phyloP scores from a whole-genome alignment of 2,888 invertebrate species.

The Nephrotoma guestfalica region DNA sequence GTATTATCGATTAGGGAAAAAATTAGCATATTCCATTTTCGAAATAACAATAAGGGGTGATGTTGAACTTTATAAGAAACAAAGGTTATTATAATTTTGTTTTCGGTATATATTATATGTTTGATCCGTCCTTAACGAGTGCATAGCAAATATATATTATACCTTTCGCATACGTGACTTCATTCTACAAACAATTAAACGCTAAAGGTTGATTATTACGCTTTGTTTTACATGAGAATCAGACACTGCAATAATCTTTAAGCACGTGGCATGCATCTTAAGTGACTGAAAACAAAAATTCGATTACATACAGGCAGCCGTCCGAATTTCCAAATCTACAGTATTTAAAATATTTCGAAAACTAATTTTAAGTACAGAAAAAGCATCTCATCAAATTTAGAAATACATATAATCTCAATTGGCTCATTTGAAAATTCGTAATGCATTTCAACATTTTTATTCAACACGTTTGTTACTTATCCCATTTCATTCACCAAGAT shows the following conservation, averaged over 20 bases:
- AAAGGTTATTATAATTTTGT: neutral
- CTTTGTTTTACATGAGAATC: too few species aligned
- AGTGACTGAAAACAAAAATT: neutral
- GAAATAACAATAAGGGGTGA: neutral
- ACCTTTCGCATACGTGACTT: too few species aligned
- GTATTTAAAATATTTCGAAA: neutral
- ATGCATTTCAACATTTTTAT: neutral
- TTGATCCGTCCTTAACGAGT: neutral
- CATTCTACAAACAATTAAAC: too few species aligned
- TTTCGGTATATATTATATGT: neutral
- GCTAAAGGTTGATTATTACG: too few species aligned
- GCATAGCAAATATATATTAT: too few species aligned
- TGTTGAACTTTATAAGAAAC: neutral
- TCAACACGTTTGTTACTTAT: neutral
- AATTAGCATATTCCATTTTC: neutral
- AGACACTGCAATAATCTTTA: too few species aligned
- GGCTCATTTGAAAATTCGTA: neutral
- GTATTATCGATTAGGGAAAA: neutral
- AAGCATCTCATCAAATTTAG: neutral
- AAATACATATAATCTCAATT: neutral
- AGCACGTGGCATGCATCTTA: too few species aligned
- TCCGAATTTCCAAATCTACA: neutral
- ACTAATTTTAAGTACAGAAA: neutral
- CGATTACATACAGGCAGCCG: neutral
- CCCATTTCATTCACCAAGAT: neutral